A percentile compares a stretch with the other conserved stretches of the same genome.
These are phyloP conservation scores for Mus caroli DNA, from an alignment of 2,797 vertebrate species.

Conservation along the genomic window DNA sequence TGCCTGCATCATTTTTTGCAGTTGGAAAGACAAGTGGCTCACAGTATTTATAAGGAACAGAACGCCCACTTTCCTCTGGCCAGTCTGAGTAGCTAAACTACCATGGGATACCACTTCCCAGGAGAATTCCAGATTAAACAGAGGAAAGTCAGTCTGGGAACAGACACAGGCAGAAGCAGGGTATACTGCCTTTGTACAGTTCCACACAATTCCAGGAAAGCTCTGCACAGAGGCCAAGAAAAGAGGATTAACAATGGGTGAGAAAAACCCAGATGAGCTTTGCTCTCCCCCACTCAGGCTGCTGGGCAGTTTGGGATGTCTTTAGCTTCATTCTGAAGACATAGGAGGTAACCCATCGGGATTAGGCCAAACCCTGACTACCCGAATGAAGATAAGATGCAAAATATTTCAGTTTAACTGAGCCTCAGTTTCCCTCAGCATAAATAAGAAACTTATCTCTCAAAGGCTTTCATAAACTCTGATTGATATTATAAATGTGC, in stretches of 20 bases:
- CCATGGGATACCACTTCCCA: neutral
- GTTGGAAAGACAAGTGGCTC: conserved; percentile 51
- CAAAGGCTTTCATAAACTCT: neutral
- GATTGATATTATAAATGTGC: rapidly evolving
- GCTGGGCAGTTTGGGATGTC: neutral
- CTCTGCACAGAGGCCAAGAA: neutral
- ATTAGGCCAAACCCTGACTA: neutral
- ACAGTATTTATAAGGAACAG: conserved; percentile 50
- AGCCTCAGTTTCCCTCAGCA: neutral
- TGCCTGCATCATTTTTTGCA: conserved; percentile 45
- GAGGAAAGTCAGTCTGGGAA: conserved; percentile 19
- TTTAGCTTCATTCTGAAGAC: neutral
- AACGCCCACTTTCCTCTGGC: conserved; percentile 70
- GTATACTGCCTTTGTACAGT: neutral
- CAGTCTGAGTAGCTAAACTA: conserved; percentile 19
- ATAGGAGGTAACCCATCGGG: neutral
- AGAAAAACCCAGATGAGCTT: no score
- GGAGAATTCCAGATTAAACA: conserved; percentile 60
- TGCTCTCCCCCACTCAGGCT: rapidly evolving
- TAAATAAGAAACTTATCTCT: neutral
- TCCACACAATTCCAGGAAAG: neutral
- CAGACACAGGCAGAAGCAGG: neutral
- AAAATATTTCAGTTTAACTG: neutral
- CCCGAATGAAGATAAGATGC: rapidly evolving
- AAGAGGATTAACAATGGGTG: neutral